phyloP scores from a whole-genome alignment of 2,888 invertebrate species.

The Falcaria lacertinaria region DNA sequence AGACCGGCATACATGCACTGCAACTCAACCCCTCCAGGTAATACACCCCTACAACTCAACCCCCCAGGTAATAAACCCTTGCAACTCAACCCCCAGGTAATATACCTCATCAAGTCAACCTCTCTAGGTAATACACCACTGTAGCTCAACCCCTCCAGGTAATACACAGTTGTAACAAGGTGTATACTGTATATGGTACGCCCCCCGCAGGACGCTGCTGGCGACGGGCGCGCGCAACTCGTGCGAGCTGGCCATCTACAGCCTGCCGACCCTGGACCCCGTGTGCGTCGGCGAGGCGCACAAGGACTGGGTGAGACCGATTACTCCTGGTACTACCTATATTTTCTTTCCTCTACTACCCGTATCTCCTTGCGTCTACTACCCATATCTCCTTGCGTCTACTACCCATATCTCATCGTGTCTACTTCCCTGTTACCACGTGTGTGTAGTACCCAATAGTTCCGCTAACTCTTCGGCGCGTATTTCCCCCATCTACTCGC shows the following conservation, averaged over 20 bases:
- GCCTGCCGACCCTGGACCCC: conserved; percentile 96
- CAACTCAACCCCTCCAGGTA: conserved; percentile 94
- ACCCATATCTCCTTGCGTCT: too few species aligned
- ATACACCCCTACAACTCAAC: neutral
- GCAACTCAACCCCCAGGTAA: neutral
- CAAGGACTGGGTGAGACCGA: conserved; percentile 87
- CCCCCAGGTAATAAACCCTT: neutral
- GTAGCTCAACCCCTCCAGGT: conserved; percentile 94
- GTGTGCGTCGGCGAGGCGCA: conserved; percentile 97
- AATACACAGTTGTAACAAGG: too few species aligned
- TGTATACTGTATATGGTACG: neutral
- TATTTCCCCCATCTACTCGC: too few species aligned
- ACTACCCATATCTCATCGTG: too few species aligned
- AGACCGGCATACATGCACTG: conserved; percentile 95
- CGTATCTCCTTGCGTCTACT: too few species aligned
- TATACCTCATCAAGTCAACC: too few species aligned
- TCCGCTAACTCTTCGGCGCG: too few species aligned
- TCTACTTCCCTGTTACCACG: too few species aligned
- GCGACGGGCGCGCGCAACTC: conserved; percentile 96
- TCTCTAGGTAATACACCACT: too few species aligned
- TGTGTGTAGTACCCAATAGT: too few species aligned
- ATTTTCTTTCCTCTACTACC: neutral
- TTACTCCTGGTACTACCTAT: neutral
- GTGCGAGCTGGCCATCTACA: conserved; percentile 93
- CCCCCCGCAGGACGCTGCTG: conserved; percentile 81